Conservation (phyloP, 2,113 vertebrate genomes). For the Prochilodus magdalenae region DNA sequence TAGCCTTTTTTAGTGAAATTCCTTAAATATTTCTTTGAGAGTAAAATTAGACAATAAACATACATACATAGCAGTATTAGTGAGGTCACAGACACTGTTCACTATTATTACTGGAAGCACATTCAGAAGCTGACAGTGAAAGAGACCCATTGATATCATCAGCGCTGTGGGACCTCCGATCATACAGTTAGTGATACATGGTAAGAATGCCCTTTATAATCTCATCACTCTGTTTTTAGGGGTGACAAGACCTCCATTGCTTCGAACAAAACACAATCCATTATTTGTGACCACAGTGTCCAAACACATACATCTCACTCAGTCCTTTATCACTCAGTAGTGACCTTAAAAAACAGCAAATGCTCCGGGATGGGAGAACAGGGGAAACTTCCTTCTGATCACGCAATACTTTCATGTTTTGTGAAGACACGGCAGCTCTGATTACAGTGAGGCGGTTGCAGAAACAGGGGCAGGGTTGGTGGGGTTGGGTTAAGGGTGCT, state of each 20-base stretch:
- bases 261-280: slow-evolving; percentile 2
- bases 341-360: not conserved
- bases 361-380: not conserved
- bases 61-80: too few relatives aligned
- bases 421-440: not conserved
- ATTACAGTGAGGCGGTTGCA: slow-evolving; percentile 10
- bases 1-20: too few relatives aligned
- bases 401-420: not conserved
- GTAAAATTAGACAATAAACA: too few relatives aligned
- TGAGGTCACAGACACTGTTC: too few relatives aligned
- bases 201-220: not conserved
- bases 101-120: too few relatives aligned
- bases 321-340: not conserved
- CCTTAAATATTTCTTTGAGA: too few relatives aligned
- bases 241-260: not conserved
- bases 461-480: not conserved
- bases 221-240: not conserved
- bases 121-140: not conserved
- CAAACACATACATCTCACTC: not conserved
- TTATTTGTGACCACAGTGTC: not conserved
- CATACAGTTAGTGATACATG: not conserved
- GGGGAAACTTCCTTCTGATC: not conserved
- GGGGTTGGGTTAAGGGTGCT: slow-evolving; percentile 9
- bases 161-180: not conserved
- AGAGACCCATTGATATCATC: not conserved